Evolutionary conservation across 2,113 vertebrate species (phyloP).

Genomic region (Dasyornis broadbenti): DNA sequence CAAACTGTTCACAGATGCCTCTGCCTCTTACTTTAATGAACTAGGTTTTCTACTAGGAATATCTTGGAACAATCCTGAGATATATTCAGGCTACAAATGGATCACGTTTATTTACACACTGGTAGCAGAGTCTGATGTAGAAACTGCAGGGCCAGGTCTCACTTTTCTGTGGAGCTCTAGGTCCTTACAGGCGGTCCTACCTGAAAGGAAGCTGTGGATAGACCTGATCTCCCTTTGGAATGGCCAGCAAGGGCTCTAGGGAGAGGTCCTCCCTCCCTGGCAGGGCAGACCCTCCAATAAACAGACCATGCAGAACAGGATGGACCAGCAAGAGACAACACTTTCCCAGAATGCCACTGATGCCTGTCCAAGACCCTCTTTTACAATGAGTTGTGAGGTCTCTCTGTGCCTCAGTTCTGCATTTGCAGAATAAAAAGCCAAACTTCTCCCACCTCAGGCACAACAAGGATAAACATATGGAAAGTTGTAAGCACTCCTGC

Average conservation of each 20-base stretch:
- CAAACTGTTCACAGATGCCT: not conserved
- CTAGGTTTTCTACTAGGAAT: not conserved
- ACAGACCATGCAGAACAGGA: not conserved
- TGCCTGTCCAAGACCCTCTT: not conserved
- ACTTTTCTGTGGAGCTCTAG: not conserved
- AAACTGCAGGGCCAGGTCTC: not conserved
- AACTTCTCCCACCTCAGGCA: not conserved
- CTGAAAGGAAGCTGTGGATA: not conserved
- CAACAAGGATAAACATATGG: not conserved
- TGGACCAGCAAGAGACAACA: rapidly evolving
- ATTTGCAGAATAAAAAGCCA: not conserved
- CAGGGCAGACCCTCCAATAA: not conserved
- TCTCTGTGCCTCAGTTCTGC: not conserved
- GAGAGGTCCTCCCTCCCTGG: not conserved
- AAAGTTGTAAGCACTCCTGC: rapidly evolving
- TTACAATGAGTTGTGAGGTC: rapidly evolving
- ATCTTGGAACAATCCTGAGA: not conserved
- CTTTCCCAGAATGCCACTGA: not conserved
- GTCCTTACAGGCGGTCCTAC: not conserved
- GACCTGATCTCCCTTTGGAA: not conserved
- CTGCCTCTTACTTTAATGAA: slow-evolving; percentile 8
- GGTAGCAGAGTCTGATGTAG: not conserved
- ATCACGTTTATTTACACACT: not conserved
- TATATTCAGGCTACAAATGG: not conserved
- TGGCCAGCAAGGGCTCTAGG: not conserved